Evolutionary conservation across 2,888 invertebrate genomes (phyloP).

Genomic region (Napeogenes sylphis): DNA sequence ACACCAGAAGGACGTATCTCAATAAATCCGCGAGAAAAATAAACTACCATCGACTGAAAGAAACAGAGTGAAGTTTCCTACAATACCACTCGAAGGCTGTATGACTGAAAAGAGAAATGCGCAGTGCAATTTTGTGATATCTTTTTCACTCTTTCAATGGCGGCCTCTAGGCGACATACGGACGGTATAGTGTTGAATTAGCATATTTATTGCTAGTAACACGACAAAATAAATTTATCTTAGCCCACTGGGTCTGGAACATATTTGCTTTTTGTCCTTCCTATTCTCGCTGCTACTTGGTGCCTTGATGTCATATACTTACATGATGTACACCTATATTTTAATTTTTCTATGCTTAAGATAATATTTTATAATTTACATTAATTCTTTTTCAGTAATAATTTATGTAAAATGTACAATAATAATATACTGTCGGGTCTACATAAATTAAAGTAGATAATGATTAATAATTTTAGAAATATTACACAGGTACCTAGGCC

Average conservation of each 20-base stretch:
- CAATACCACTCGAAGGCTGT: slow-evolving; percentile 56
- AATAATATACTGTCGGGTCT: no score
- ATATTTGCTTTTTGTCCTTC: slow-evolving; percentile 52
- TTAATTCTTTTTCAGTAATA: no score
- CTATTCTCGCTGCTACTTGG: slow-evolving; percentile 48
- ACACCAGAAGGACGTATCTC: slow-evolving; percentile 64
- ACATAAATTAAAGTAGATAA: no score
- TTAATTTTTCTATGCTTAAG: no score
- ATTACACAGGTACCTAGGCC: no score
- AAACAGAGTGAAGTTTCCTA: slow-evolving; percentile 63
- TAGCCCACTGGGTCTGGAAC: slow-evolving; percentile 59
- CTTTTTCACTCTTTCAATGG: slow-evolving; percentile 75
- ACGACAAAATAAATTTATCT: slow-evolving; percentile 72
- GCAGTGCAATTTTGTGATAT: slow-evolving; percentile 77
- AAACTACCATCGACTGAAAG: slow-evolving; percentile 61
- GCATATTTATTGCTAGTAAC: slow-evolving; percentile 76
- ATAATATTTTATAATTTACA: no score
- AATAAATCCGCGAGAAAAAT: slow-evolving; percentile 55
- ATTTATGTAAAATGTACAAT: no score
- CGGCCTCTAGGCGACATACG: slow-evolving; percentile 71
- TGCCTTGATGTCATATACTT: neutral
- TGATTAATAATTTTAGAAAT: no score
- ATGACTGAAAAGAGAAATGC: slow-evolving; percentile 74
- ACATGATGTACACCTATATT: neutral
- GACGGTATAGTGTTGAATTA: slow-evolving; percentile 75